These are phyloP conservation scores for Notechis scutatus DNA, from an alignment of 2,113 vertebrate species.

Conservation along the genomic window DNA sequence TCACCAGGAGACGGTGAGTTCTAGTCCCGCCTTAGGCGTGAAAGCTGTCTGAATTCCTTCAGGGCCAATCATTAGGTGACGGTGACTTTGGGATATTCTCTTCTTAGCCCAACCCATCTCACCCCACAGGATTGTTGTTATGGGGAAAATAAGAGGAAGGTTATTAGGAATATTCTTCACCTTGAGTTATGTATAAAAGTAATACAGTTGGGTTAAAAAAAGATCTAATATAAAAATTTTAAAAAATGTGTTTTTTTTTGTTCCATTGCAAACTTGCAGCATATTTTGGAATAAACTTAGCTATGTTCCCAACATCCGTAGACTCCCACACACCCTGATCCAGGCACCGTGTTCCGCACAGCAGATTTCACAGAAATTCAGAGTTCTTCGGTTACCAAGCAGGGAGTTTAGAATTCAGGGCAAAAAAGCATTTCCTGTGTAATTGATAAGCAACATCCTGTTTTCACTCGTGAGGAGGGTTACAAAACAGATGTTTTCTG, in stretches of 20 bases:
- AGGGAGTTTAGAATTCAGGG: conserved; percentile 13
- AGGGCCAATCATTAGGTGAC: no score
- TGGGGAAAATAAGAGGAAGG: not conserved
- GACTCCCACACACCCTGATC: not conserved
- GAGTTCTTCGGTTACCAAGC: not conserved
- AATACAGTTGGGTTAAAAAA: not conserved
- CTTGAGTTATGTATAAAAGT: not conserved
- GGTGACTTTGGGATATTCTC: not conserved
- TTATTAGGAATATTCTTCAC: not conserved
- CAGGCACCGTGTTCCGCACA: not conserved
- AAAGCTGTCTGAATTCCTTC: no score
- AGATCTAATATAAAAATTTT: not conserved
- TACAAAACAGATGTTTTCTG: conserved; percentile 53
- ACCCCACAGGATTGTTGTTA: not conserved
- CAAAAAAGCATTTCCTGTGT: not conserved
- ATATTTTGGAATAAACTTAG: not conserved
- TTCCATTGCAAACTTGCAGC: not conserved
- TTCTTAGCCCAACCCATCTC: not conserved
- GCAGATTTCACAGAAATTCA: not conserved
- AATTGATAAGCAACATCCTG: conserved; percentile 25
- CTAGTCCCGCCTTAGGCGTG: no score
- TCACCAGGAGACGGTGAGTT: no score
- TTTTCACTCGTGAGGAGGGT: conserved; percentile 42
- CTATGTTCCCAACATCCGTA: not conserved
- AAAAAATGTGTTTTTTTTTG: not conserved